Percentiles rank a stretch among this genome's conserved stretches.
These are phyloP conservation scores for Ochropleura leucogaster DNA, from an alignment of 2,888 invertebrate genomes.

Conservation along the genomic window DNA sequence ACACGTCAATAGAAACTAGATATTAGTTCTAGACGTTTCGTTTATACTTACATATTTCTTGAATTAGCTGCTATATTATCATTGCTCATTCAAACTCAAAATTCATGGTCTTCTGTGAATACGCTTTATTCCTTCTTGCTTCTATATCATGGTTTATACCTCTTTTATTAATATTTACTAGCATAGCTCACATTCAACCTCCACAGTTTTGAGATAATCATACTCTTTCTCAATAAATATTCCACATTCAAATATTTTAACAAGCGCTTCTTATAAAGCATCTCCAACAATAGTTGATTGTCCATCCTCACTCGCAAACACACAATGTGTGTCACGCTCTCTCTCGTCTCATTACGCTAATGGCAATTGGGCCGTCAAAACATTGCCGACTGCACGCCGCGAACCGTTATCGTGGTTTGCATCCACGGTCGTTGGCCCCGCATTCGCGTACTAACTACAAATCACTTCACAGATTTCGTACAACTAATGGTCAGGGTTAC, in stretches of 20 bases:
- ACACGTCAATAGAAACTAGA: background rate
- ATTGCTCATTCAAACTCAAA: background rate
- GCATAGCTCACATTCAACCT: background rate
- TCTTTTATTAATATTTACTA: background rate
- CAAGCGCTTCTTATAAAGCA: conserved; percentile 19
- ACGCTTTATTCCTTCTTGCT: too few species aligned
- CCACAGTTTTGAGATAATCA: background rate
- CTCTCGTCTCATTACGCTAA: conserved; percentile 73
- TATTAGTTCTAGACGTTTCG: background rate
- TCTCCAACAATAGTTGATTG: conserved; percentile 40
- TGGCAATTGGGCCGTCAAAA: conserved; percentile 78
- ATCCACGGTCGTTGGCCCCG: conserved; percentile 83
- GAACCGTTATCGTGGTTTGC: conserved; percentile 81
- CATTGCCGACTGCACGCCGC: conserved; percentile 75
- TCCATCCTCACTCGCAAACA: conserved; percentile 44
- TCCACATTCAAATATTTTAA: conserved; percentile 10
- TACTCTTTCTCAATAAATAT: background rate
- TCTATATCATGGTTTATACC: too few species aligned
- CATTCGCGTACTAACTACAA: conserved; percentile 81
- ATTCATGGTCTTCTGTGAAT: background rate
- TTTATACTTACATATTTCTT: background rate
- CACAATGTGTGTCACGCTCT: conserved; percentile 63
- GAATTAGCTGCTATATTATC: background rate
- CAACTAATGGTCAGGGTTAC: conserved; percentile 76
- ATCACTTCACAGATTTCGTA: conserved; percentile 84